Evolutionary conservation across 64 coral and sea anemone genomes (phyloP), one percentile per base, ranked within the genome.

Genomic region (Pocillopora damicornis): DNA sequence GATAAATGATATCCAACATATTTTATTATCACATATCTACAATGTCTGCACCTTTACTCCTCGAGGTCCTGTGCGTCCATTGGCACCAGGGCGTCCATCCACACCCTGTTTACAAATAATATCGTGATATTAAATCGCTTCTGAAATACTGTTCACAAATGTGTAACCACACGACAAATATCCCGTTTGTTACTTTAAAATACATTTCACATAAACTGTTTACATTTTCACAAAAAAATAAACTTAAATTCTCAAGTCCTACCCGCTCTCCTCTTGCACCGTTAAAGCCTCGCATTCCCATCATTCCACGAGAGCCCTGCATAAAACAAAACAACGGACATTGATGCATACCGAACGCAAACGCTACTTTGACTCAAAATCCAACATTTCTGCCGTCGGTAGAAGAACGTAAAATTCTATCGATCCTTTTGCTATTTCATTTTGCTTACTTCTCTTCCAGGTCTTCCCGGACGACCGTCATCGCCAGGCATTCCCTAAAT

Each of bases 371-470:
- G 42, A 51, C 2, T 51, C 30, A 51, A 51, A 51, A 51, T 51
- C 3, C 7, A 51, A 51, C 42, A 51, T 51, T 51, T 51, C 42
- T 51, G 3, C 42, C 42, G 42, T 51, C 42, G 2, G 42, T 51
- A 4, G 3, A 51, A 51, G 42, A 51, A 51, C 7, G 7, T 51
- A 4, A 51, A 51, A 51, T 51, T 4, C 2, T 51, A 51, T 51
- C 7, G 7, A 51, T 51, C 7, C 42, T 51, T 4, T 7, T 7
- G 0, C 42, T 51, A 51, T 4, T 51, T 56, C 15, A 22, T 20
- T 56, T 42, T 37, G 67, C 80, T 71, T 58, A 84, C 81, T 45
- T 72, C 81, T 17, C 63, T 84, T 15, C 81, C 81, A 84, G 81
- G 35, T 71, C 81, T 84, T 72, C 81, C 81, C 13, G 63, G 7